These are phyloP conservation scores for Drosophila pallidifrons DNA, from an alignment of 1,140 invertebrate genomes.

Conservation along the genomic window DNA sequence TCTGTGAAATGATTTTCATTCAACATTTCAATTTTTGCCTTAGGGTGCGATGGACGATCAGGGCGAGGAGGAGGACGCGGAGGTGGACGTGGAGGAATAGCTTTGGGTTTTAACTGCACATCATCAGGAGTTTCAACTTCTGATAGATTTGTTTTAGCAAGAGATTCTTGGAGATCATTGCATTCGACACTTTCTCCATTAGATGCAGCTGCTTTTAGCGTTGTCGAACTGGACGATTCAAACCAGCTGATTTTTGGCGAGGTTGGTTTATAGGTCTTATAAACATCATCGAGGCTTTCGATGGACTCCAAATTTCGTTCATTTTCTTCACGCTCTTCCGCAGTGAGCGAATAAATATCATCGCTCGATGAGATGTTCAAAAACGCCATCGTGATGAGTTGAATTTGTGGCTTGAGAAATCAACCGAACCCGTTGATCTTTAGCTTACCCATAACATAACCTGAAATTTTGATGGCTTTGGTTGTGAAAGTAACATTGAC, in stretches of 20 bases:
- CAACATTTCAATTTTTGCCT: background rate
- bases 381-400: background rate
- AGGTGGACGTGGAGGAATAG: background rate
- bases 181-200: background rate
- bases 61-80: background rate
- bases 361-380: background rate
- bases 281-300: constrained; percentile 37
- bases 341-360: constrained; percentile 10
- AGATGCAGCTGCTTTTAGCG: background rate
- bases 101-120: background rate
- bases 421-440: constrained; percentile 20
- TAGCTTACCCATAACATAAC: constrained; percentile 40
- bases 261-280: constrained; percentile 25
- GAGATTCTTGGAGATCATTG: background rate
- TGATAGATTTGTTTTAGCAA: background rate
- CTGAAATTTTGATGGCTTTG: constrained; percentile 24
- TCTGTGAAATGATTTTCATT: background rate
- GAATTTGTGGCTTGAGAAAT: background rate
- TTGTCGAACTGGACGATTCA: constrained; percentile 3
- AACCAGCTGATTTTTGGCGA: background rate
- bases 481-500: background rate
- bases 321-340: constrained; percentile 17
- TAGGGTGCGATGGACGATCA: background rate
- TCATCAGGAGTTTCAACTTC: background rate
- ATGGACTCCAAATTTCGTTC: background rate